These are phyloP conservation scores for Phasia obesa DNA, from an alignment of 2,888 invertebrate species.

Conservation along the genomic window DNA sequence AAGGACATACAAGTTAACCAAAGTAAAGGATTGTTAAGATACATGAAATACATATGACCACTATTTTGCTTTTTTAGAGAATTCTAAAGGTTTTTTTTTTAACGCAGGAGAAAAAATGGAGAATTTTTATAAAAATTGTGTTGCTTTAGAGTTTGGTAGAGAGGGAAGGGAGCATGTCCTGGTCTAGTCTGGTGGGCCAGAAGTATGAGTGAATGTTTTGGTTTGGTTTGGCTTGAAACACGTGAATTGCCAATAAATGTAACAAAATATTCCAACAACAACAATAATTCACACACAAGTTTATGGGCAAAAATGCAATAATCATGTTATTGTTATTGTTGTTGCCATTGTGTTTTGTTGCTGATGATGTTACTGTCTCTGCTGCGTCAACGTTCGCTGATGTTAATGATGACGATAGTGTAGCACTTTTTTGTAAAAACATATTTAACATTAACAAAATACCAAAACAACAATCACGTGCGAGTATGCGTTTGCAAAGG, in stretches of 20 bases:
- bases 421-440: slow-evolving; percentile 26
- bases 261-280: slow-evolving; percentile 51
- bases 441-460: background rate
- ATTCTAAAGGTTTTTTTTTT: slow-evolving; percentile 47
- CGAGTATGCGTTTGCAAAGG: slow-evolving; percentile 46
- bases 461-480: slow-evolving; percentile 63
- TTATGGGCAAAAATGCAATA: slow-evolving; percentile 40
- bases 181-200: background rate
- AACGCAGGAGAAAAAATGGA: slow-evolving; percentile 35
- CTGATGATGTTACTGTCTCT: slow-evolving; percentile 27
- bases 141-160: background rate
- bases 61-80: slow-evolving; percentile 30
- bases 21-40: slow-evolving; percentile 52
- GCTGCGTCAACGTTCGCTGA: slow-evolving; percentile 22
- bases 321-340: slow-evolving; percentile 16
- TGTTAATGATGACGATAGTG: slow-evolving; percentile 32
- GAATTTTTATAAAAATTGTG: slow-evolving; percentile 25
- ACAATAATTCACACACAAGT: slow-evolving; percentile 37
- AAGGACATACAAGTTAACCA: slow-evolving; percentile 68
- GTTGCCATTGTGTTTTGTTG: background rate
- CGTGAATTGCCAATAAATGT: slow-evolving; percentile 70
- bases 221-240: slow-evolving; percentile 57
- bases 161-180: no score
- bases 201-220: slow-evolving; percentile 47
- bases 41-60: slow-evolving; percentile 16